Conservation (phyloP, 2,113 vertebrate genomes). For the human region DNA sequence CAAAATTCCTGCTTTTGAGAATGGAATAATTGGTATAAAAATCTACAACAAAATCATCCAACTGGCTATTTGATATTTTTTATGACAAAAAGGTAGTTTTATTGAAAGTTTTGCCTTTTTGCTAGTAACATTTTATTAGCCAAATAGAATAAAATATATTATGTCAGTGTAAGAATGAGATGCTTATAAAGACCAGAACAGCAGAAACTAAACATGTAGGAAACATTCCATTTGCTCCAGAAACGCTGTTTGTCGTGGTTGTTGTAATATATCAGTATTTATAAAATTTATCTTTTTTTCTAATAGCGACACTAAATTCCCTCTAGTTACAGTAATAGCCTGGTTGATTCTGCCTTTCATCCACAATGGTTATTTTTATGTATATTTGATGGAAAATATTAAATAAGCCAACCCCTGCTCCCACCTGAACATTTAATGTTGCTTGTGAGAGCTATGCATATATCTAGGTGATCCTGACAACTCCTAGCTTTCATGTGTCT, state of each 20-base stretch:
- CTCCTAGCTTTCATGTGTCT: constrained; percentile 82
- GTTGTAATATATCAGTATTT: neutral
- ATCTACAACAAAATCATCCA: neutral
- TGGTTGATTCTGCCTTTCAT: constrained; percentile 73
- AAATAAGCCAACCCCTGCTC: constrained; percentile 61
- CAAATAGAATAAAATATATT: neutral
- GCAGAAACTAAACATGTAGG: neutral
- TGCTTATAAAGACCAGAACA: neutral
- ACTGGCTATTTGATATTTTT: neutral
- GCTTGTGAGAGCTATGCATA: constrained; percentile 68
- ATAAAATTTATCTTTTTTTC: constrained; percentile 54
- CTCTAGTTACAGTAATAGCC: constrained; percentile 63
- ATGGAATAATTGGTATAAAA: neutral
- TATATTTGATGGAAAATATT: constrained; percentile 68
- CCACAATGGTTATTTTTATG: constrained; percentile 78
- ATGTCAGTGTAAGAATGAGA: neutral
- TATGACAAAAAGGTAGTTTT: neutral
- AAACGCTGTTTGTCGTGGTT: neutral
- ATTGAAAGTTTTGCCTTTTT: neutral
- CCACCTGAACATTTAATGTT: constrained; percentile 65
- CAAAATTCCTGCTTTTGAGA: neutral
- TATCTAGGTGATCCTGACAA: constrained; percentile 82
- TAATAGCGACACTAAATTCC: constrained; percentile 49
- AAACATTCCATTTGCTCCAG: constrained; percentile 42
- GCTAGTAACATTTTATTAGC: neutral